Evolutionary conservation across 2,113 vertebrate species (phyloP), one percentile per base, ranked within the genome.

Genomic region (Proterorhinus semilunaris): DNA sequence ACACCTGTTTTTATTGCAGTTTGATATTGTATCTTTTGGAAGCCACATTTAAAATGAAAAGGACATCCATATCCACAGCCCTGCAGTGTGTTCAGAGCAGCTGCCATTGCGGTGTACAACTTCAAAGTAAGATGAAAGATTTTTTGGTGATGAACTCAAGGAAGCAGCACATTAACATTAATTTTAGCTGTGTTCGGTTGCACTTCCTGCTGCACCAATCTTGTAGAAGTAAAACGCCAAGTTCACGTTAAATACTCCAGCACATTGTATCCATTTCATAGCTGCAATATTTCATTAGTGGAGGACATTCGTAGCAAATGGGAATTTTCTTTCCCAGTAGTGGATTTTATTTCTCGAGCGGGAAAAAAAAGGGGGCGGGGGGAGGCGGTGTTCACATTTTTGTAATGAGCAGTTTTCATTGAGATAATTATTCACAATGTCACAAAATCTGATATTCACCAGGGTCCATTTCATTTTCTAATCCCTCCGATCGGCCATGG

Each of bases 341-440:
- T 68, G 62, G 74, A 73, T 82, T 81, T 68, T 62, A 78, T 84
- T 80, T 68, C 77, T 80, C 62, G 70, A 49, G 65, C 65, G 21
- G 15, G 27, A 36, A 36, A 36, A 36, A 36, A 36, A 36, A 36
- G 27, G 27, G 27, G 27, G 27, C 27, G 27, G 27, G 27, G 49
- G 47, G 17, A 13, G 10, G 9, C 8, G 62, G 61, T 66, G 66
- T 75, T 42, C 52, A 52, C 70, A 80, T 83, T 81, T 81, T 84
- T 89, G 70, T 87, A 87, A 87, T 81, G 78, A 87, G 68, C 84
- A 69, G 76, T 84, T 90, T 87, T 89, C 88, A 87, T 65, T 87
- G 72, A 89, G 88, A 82, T 86, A 87, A 88, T 91, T 88, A 88
- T 85, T 91, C 86, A 88, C 80, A 84, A 77, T 86, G 84, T 86